Base-by-base conservation (phyloP, 2,888 invertebrate species). In the Philopedon plagiatum region DNA sequence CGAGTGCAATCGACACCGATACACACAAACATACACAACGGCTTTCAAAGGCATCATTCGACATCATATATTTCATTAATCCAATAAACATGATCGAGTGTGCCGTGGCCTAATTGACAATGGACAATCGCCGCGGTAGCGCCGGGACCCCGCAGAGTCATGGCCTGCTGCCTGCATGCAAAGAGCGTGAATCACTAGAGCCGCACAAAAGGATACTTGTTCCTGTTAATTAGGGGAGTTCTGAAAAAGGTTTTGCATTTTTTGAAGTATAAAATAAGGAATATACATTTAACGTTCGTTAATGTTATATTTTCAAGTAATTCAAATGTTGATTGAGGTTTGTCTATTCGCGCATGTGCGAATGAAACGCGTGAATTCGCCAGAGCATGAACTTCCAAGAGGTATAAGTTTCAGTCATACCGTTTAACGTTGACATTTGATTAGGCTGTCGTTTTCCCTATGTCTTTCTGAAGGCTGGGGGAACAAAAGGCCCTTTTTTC, bases 11-110 rank as follows among this genome's bases (percentile, higher is more conserved):
- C 79, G 83, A 83, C 83, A 82, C 76, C 78, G 74, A 73, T 58
- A 72, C 66, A 72, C 66, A 72, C 61, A 56, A 56, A 57, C 56
- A 69, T 70, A 29, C 44, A 29, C 26, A 37, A 51, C 32, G 19
- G 54, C 44, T 49, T 67, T 68, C 63, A 46, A 73, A 73, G 58
- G 75, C 74, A 73, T 71, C 73, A 68, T 74, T 73, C 79, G 79
- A 11, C 58, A 56, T 64, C 79, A 82, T 81, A 82, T 83, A 80
- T 82, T 81, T 83, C 82, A 83, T 82, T 83, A 82, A 82, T 80
- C 81, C 81, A 81, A 82, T 82, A 82, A 82, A 83, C 80, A 82
- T 82, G 81, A 83, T 83, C 82, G 80, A 83, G 80, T 80, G 80
- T 77, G 79, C 79, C 78, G 74, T 13, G 79, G 79, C 78, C 79